Evolutionary conservation across 2,888 invertebrate genomes (phyloP).

Genomic region (Aphidius colemani): DNA sequence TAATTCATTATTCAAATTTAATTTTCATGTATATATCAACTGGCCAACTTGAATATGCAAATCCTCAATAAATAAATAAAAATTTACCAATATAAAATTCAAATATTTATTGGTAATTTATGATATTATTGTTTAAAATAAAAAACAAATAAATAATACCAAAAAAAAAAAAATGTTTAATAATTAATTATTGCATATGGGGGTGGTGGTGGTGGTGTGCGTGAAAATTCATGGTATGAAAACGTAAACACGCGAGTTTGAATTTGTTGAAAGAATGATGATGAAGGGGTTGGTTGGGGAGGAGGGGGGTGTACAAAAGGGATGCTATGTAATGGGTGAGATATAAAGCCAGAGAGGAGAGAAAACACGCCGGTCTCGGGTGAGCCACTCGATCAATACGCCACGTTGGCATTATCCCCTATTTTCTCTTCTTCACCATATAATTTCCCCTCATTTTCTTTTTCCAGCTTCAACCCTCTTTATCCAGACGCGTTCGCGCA

Average conservation of each 20-base stretch:
- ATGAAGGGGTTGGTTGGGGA: not conserved
- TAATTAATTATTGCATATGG: constrained; percentile 27
- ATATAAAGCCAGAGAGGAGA: constrained; percentile 30
- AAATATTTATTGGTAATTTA: not conserved
- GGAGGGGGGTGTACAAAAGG: not conserved
- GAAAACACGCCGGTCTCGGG: constrained; percentile 43
- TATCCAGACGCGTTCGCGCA: too few species aligned
- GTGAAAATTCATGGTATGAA: constrained; percentile 25
- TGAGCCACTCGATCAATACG: constrained; percentile 61
- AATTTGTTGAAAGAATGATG: constrained; percentile 14
- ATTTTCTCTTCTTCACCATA: constrained; percentile 33
- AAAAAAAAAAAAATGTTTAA: constrained; percentile 7
- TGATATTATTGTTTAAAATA: not conserved
- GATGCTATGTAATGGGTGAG: not conserved
- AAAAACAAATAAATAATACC: constrained; percentile 3
- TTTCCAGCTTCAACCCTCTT: constrained; percentile 12
- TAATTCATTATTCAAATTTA: constrained; percentile 5
- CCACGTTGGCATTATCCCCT: constrained; percentile 57
- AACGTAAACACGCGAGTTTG: constrained; percentile 30
- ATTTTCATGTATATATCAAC: not conserved
- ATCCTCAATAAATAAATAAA: constrained; percentile 5
- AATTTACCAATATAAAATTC: constrained; percentile 5
- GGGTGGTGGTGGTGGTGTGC: constrained; percentile 19
- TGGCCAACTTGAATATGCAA: not conserved
- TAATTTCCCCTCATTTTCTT: constrained; percentile 22